Evolutionary conservation across 2,797 vertebrate species (phyloP), one percentile per base, ranked within the genome.

Genomic region (Gymnopithys bicolor): DNA sequence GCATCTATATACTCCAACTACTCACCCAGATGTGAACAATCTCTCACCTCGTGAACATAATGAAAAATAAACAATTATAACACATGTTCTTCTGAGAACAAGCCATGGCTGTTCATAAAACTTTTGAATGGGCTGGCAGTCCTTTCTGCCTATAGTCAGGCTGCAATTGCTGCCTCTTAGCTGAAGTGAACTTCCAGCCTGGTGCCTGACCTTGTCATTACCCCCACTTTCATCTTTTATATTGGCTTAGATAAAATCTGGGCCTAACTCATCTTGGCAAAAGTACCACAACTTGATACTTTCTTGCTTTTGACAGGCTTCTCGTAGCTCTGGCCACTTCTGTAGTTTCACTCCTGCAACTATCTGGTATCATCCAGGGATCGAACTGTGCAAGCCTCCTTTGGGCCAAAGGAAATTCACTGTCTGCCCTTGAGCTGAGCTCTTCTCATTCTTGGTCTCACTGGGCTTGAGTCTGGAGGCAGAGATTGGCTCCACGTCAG

Each of bases 111-210:
- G 35, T 70, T 76, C 73, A 43, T 30, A 77, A 58, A 77, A 63
- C 11, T 76, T 88, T 64, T 19, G 30, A 81, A 55, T 24, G 45
- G 32, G 48, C 83, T 81, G 49, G 46, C 39, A 89, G 51, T 41
- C 8, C 21, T 46, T 86, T 83, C 68, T 91, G 85, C 45, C 69
- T 66, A 48, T 0, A 3, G 73, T 81, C 69, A 94, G 51, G 37
- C 55, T 85, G 55, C 41, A 89, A 95, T 59, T 90, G 79, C 59
- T 75, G 55, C 74, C 66, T 89, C 78, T 94, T 62, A 70, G 84
- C 55, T 78, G 30, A 23, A 93, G 58, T 59, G 30, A 95, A 84
- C 41, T 22, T 87, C 69, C 55, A 84, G 70, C 35, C 39, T 78
- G 37, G 25, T 71, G 63, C 25, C 41, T 92, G 83, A 89, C 46